Evolutionary conservation across 2,113 vertebrate species (phyloP), one percentile per base, ranked within the genome.

Genomic region (Hydropotes inermis): DNA sequence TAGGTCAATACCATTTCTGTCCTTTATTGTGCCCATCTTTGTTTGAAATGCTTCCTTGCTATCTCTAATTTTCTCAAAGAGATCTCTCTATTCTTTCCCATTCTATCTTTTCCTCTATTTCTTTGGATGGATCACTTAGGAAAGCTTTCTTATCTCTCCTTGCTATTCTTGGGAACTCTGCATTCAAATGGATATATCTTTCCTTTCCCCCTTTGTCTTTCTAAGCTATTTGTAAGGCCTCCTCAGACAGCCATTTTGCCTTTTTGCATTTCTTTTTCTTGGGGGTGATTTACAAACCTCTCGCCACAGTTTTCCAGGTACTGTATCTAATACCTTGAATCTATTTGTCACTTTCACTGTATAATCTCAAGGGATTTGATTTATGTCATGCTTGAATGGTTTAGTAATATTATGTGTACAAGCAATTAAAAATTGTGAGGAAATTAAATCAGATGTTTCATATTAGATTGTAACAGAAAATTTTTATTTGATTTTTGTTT

Each of bases 401-500:
- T 70, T 36, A 36, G n/a, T 36, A 70, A 39, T 81, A 86, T 94
- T 89, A 81, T 84, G 58, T 89, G 25, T 58, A 76, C 13, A 25
- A 90, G 9, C 57, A 89, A 97, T 96, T 96, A 91, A 86, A 96
- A 93, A 33, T 52, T 74, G 57, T 70, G 12, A 91, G 57, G 14
- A 95, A 96, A 91, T 90, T 85, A 98, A 96, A 96, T 89, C 86
- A 96, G 54, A 94, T 98, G 92, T 83, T 94, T 93, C 88, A 78
- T 6, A 78, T 96, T 81, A 52, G 39, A 84, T 27, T 55, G 28
- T 52, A 57, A 17, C 7, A 2, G 12, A 30, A 74, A 57, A 27
- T 91, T 95, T 76, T 93, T 67, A 9, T 54, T 21, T 82, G 16
- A 1, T 19, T 58, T 58, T 86, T 91, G 50, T 5, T 67, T 81